Conservation (phyloP, 1,140 invertebrate genomes). For the Ostrea denselamellosa region DNA sequence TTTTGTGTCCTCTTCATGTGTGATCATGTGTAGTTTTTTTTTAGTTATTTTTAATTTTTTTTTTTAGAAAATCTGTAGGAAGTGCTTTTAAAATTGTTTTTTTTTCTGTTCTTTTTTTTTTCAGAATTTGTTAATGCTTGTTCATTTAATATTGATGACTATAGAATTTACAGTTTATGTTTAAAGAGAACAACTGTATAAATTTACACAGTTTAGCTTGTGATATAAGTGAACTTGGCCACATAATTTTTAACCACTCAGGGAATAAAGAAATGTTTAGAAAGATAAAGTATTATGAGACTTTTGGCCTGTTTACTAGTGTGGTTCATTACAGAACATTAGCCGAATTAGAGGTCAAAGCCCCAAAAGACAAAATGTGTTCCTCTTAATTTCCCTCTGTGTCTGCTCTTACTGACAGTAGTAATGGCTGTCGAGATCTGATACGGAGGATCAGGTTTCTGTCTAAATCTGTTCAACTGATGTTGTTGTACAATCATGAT, state of each 20-base stretch:
- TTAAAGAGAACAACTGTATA: background rate
- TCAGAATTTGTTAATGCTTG: too few species aligned
- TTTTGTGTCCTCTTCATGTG: too few species aligned
- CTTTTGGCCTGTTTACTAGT: slow-evolving; percentile 23
- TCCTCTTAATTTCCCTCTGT: background rate
- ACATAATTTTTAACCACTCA: background rate
- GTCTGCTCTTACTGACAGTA: background rate
- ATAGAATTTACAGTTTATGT: too few species aligned
- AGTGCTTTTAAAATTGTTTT: too few species aligned
- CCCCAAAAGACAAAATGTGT: slow-evolving; percentile 24
- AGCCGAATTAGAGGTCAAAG: slow-evolving; percentile 36
- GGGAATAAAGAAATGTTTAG: slow-evolving; percentile 18
- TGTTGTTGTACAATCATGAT: slow-evolving; percentile 37
- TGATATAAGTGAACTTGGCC: background rate
- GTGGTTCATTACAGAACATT: slow-evolving; percentile 33
- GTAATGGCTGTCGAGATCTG: slow-evolving; percentile 18
- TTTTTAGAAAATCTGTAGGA: too few species aligned
- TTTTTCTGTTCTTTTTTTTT: too few species aligned
- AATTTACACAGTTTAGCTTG: background rate
- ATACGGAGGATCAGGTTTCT: slow-evolving; percentile 16
- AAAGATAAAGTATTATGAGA: slow-evolving; percentile 23
- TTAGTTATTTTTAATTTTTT: too few species aligned
- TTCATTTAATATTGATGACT: too few species aligned
- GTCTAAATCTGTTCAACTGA: slow-evolving; percentile 23
- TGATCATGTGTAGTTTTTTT: too few species aligned